phyloP scores from a whole-genome alignment of 2,797 vertebrate genomes.

The Bryconaethiops microstoma region DNA sequence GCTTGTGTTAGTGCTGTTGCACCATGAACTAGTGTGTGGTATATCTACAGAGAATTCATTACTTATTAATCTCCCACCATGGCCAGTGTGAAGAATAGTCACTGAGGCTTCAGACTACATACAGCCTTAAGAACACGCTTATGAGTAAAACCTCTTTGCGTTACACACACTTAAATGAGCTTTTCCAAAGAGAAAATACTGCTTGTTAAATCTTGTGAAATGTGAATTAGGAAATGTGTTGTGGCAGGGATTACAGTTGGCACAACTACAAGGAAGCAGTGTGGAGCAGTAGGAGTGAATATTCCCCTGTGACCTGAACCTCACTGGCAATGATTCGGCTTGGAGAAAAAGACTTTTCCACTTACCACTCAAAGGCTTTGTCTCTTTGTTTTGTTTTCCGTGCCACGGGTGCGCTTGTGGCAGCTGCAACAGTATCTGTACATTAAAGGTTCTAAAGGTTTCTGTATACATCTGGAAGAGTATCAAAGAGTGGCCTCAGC shows the following conservation, averaged over 20 bases:
- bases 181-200: conserved; percentile 22
- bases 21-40: background rate
- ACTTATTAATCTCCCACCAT: conserved; percentile 41
- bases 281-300: background rate
- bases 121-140: conserved; percentile 30
- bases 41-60: background rate
- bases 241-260: background rate
- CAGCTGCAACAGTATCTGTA: background rate
- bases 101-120: background rate
- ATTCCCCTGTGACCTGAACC: background rate
- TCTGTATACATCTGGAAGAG: background rate
- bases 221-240: conserved; percentile 16
- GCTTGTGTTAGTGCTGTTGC: background rate
- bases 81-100: background rate
- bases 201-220: conserved; percentile 19
- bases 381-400: background rate
- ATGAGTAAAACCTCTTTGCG: conserved; percentile 21
- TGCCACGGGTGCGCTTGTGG: background rate
- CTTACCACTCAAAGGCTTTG: background rate
- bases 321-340: background rate
- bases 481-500: background rate
- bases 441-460: background rate
- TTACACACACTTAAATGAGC: conserved; percentile 37
- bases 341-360: no score
- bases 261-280: background rate